A percentile compares a stretch with the other conserved stretches of the same genome.
Conservation (phyloP, 2,797 vertebrate genomes). For the Vespertilio murinus region DNA sequence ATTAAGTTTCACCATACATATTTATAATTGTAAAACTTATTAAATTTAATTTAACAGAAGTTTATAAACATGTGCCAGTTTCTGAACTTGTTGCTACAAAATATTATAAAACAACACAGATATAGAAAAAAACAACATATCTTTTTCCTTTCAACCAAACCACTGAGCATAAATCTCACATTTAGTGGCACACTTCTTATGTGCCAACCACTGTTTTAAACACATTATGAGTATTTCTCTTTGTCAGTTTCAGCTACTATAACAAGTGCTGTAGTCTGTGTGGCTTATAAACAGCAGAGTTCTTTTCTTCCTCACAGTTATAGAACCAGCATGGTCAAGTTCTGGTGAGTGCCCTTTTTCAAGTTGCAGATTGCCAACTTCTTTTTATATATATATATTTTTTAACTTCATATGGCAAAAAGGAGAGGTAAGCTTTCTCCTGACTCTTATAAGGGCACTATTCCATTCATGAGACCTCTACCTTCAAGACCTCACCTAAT, state of each 20-base stretch:
- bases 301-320: not conserved
- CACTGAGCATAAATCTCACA: not conserved
- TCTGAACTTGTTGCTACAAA: not conserved
- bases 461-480: not conserved
- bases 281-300: not conserved
- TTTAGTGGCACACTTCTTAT: not conserved
- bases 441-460: not conserved
- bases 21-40: not conserved
- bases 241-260: not conserved
- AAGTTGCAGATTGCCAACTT: not conserved
- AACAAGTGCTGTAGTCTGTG: not conserved
- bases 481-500: not conserved
- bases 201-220: not conserved
- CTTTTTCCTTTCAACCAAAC: not conserved
- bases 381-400: not conserved
- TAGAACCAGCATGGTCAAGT: not conserved
- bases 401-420: too few species aligned
- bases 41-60: not conserved
- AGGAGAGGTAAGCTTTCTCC: not conserved
- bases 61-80: not conserved
- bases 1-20: not conserved
- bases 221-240: not conserved
- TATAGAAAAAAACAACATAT: not conserved
- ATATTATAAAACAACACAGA: not conserved
- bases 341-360: not conserved